Conservation (phyloP, 2,888 invertebrate genomes). For the Conchocele bisecta region DNA sequence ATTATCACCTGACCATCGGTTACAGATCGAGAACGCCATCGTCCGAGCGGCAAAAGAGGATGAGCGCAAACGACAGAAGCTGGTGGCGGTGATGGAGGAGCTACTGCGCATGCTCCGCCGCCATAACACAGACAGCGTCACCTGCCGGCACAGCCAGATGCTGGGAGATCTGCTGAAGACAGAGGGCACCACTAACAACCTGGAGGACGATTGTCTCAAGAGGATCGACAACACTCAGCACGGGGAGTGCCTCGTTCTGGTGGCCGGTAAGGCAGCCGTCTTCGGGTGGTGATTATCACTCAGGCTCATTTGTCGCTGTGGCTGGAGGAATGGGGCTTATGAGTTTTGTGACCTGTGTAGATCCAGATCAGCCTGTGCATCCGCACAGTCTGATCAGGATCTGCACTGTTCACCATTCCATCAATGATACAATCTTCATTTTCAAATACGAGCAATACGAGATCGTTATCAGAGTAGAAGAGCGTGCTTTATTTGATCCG, state of each 20-base stretch:
- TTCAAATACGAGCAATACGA: no score
- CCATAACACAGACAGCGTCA: constrained; percentile 42
- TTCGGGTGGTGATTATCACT: no score
- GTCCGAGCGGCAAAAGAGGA: constrained; percentile 51
- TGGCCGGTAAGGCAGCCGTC: constrained; percentile 67
- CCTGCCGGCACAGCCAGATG: constrained; percentile 30
- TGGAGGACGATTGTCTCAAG: constrained; percentile 55
- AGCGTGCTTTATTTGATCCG: no score
- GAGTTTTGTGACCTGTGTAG: no score
- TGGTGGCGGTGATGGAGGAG: constrained; percentile 51
- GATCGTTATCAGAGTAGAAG: no score
- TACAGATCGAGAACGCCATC: constrained; percentile 62
- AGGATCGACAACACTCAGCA: constrained; percentile 44
- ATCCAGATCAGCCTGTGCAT: no score
- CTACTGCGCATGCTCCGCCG: constrained; percentile 25
- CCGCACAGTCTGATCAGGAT: no score
- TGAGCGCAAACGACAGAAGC: constrained; percentile 49
- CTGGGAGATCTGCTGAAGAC: constrained; percentile 55
- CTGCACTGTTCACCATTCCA: no score
- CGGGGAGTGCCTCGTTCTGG: constrained; percentile 66
- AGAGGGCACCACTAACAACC: constrained; percentile 57
- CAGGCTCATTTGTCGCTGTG: no score
- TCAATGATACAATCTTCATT: no score
- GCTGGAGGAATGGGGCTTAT: no score
- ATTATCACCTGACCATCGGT: no score